Conservation (phyloP, 2,113 vertebrate species). For the Bolborhynchus lineola region DNA sequence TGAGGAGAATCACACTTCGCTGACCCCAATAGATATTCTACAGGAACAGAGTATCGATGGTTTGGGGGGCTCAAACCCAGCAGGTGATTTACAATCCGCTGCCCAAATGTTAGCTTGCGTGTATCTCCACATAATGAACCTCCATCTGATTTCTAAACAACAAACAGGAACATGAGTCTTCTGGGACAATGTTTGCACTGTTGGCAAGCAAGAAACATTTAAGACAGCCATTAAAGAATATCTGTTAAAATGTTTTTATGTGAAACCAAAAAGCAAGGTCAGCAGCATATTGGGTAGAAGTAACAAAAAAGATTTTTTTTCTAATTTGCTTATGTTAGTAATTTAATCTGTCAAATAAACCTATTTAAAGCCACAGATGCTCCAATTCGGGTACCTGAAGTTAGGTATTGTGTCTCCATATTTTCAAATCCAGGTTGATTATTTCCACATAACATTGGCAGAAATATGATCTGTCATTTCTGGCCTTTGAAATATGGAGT, state of each 20-base stretch:
- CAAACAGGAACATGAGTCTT: conserved; percentile 73
- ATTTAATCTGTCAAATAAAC: not conserved
- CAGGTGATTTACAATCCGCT: conserved; percentile 94
- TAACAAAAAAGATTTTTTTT: not conserved
- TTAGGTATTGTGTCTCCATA: not conserved
- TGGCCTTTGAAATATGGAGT: not conserved
- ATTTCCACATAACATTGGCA: not conserved
- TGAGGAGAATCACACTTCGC: conserved; percentile 70
- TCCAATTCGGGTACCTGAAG: not conserved
- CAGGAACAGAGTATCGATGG: conserved; percentile 85
- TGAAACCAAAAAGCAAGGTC: not conserved
- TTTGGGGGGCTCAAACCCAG: conserved; percentile 86
- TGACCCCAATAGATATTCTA: conserved; percentile 83
- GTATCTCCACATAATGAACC: conserved; percentile 76
- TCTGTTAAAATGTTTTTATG: not conserved
- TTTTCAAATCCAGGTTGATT: not conserved
- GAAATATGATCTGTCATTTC: not conserved
- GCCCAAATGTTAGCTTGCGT: conserved; percentile 90
- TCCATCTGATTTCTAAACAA: conserved; percentile 79
- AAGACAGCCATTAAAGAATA: not conserved
- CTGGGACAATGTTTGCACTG: not conserved
- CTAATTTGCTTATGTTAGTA: not conserved
- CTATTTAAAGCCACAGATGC: not conserved
- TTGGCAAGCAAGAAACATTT: not conserved
- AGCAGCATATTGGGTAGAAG: not conserved